Percentiles rank a stretch among this genome's conserved stretches.
Conservation (phyloP, 2,888 invertebrate species). For the Hirtodrosophila histrioides region DNA sequence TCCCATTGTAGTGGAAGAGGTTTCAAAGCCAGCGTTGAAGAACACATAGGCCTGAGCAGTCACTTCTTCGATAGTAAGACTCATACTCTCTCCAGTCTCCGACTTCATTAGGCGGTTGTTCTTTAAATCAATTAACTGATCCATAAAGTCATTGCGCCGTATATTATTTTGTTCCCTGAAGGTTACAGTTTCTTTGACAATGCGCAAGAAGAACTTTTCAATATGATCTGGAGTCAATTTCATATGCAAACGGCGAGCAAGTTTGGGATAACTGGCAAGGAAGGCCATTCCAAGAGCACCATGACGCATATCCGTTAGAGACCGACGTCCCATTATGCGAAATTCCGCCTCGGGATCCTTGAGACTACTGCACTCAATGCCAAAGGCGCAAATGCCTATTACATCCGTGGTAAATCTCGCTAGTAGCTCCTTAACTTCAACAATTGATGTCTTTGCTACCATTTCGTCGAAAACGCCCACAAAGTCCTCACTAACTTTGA, state of each 20-base stretch:
- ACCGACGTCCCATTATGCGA: slow-evolving; percentile 65
- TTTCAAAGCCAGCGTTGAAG: slow-evolving; percentile 86
- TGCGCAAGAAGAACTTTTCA: slow-evolving; percentile 74
- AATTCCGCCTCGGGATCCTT: slow-evolving; percentile 83
- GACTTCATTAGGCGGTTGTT: slow-evolving; percentile 39
- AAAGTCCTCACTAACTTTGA: slow-evolving; percentile 62
- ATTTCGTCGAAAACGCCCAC: slow-evolving; percentile 54
- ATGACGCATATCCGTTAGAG: slow-evolving; percentile 57
- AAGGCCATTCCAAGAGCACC: slow-evolving; percentile 31
- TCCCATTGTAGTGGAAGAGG: slow-evolving; percentile 85
- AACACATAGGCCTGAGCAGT: slow-evolving; percentile 86
- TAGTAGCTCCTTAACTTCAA: slow-evolving; percentile 78
- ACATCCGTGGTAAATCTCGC: slow-evolving; percentile 85
- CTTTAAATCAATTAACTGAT: slow-evolving; percentile 84
- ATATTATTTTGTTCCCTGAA: slow-evolving; percentile 81
- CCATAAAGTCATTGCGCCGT: slow-evolving; percentile 85
- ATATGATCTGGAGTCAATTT: slow-evolving; percentile 60
- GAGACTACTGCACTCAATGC: slow-evolving; percentile 84
- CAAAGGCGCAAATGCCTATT: slow-evolving; percentile 85
- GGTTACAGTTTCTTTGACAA: slow-evolving; percentile 82
- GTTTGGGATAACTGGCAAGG: slow-evolving; percentile 56
- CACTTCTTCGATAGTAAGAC: slow-evolving; percentile 83
- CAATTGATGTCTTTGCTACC: slow-evolving; percentile 17
- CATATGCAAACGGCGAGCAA: slow-evolving; percentile 63
- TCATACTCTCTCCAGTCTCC: slow-evolving; percentile 36